A percentile compares a stretch with the other conserved stretches of the same genome.
Conservation (phyloP, 1,140 invertebrate genomes). For the Acromyrmex charruanus region DNA sequence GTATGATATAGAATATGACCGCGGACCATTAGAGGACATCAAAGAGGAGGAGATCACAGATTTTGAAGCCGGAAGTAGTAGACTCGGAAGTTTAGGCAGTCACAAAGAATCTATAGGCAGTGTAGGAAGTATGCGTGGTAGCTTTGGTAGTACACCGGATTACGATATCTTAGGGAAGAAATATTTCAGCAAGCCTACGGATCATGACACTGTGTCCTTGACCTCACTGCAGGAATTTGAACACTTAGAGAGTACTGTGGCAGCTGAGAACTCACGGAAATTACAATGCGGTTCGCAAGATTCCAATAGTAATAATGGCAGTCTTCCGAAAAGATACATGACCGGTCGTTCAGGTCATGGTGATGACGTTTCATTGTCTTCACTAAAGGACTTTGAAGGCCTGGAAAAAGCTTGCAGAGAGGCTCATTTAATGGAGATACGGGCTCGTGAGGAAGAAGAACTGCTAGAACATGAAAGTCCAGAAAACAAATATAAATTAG, state of each 20-base stretch:
- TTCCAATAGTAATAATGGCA: slow-evolving; percentile 91
- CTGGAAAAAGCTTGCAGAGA: slow-evolving; percentile 95
- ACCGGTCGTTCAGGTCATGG: slow-evolving; percentile 91
- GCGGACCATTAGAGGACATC: slow-evolving; percentile 95
- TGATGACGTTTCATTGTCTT: slow-evolving; percentile 96
- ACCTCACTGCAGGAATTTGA: slow-evolving; percentile 98
- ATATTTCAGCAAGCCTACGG: slow-evolving; percentile 92
- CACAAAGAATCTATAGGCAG: slow-evolving; percentile 93
- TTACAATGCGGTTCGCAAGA: slow-evolving; percentile 90
- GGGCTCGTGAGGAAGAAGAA: slow-evolving; percentile 95
- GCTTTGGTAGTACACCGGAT: slow-evolving; percentile 93
- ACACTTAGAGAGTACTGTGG: slow-evolving; percentile 93
- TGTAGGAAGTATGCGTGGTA: slow-evolving; percentile 92
- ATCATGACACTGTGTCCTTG: slow-evolving; percentile 96
- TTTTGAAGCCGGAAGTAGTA: slow-evolving; percentile 92
- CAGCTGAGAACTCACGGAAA: slow-evolving; percentile 88
- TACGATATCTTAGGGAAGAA: slow-evolving; percentile 93
- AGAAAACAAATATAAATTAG: slow-evolving; percentile 86
- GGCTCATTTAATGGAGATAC: slow-evolving; percentile 92
- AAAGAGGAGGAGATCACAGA: slow-evolving; percentile 96
- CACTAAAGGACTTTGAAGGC: slow-evolving; percentile 97
- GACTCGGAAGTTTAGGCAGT: slow-evolving; percentile 93
- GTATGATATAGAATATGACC: slow-evolving; percentile 90
- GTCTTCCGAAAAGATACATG: slow-evolving; percentile 89
- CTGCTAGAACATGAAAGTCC: slow-evolving; percentile 92